These are phyloP conservation scores for Polypedilum pembai DNA, from an alignment of 1,140 invertebrate species.

Conservation along the genomic window DNA sequence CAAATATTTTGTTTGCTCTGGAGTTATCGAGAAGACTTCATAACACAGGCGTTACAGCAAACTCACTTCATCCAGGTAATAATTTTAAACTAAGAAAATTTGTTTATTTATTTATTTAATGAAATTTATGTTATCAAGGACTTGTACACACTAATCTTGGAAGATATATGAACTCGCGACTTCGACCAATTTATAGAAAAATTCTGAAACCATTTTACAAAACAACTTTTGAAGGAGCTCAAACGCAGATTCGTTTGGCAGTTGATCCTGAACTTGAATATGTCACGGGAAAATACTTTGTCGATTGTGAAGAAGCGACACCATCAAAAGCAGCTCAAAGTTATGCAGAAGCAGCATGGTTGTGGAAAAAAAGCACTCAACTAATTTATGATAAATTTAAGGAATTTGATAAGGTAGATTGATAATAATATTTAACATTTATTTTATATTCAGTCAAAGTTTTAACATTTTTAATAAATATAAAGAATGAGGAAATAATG, in stretches of 20 bases:
- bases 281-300: conserved; percentile 52
- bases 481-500: neutral
- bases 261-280: conserved; percentile 59
- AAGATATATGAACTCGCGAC: conserved; percentile 49
- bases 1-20: conserved; percentile 62
- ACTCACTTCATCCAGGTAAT: conserved; percentile 62
- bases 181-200: neutral
- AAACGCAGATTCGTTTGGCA: conserved; percentile 71
- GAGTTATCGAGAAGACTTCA: conserved; percentile 53
- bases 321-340: conserved; percentile 46
- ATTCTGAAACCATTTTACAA: conserved; percentile 46
- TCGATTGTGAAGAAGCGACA: conserved; percentile 50
- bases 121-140: neutral
- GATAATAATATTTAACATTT: neutral
- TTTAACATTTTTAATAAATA: neutral
- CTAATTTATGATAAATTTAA: conserved; percentile 15
- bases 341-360: conserved; percentile 48
- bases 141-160: conserved; percentile 63
- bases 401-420: neutral
- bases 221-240: conserved; percentile 60
- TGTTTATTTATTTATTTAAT: neutral
- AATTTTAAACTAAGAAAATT: too few relatives aligned
- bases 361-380: conserved; percentile 62
- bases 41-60: conserved; percentile 55
- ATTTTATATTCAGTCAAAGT: neutral